Base-by-base conservation (phyloP, 1,140 invertebrate species). In the Lepidurus arcticus region DNA sequence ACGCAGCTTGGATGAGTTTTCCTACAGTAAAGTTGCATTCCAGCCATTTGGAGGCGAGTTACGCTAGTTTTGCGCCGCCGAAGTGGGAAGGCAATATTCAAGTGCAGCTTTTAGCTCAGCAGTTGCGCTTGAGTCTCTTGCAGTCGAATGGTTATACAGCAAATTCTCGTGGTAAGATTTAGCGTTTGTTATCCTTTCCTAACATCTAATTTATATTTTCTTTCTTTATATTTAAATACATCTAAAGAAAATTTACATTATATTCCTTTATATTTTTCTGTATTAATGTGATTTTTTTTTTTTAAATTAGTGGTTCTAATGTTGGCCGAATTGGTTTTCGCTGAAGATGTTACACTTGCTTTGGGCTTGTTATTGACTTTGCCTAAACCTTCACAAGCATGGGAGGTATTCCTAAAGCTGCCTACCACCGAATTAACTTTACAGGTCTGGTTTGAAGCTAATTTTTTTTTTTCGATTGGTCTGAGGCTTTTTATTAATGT, bases 371-470 rank as follows among this genome's bases (percentile, higher is more conserved):
- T 78, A 21, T 13, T 78, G 42, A 44, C 74, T 24, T 42, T 78
- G 53, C 16, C 42, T 44, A 73, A 42, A 44, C 21, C 73, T 8
- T 73, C 65, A 8, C 73, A 75, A 45, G 78, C 78, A 26, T 78
- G 78, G 78, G 73, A 78, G 43, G 44, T 44, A 7, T 75, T 78
- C 26, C 16, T 73, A n/a, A 42, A 74, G 21, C 24, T 78, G n/a
- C 78, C 78, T 43, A 78, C 73, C 65, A 78, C 78, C 21, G 78
- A 78, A 21, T n/a, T 74, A 34, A 78, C 78, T 21, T 47, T 78
- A 21, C 78, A 78, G 78, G 34, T 44, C n/a, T 44, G 21, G 78
- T 73, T 44, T 65, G 6, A 21, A 16, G 21, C 16, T 5, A 21
- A 65, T 13, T 7, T 21, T 65, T 65, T 21, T 65, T 10, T 3